Evolutionary conservation across 2,113 vertebrate species (phyloP).

Genomic region (Corydoras sp.): DNA sequence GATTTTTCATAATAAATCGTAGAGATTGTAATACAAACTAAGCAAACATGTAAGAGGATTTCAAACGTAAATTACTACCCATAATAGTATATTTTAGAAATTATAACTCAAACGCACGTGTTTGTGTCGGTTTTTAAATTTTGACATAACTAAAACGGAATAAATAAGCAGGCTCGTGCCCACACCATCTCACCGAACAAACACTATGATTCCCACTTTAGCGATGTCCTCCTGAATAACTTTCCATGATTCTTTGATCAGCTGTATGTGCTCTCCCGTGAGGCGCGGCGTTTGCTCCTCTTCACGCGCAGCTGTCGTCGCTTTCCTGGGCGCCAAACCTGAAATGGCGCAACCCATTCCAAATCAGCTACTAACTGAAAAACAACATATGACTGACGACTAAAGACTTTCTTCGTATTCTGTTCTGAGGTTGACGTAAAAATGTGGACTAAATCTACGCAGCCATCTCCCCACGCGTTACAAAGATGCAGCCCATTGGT

Average conservation of each 20-base stretch:
- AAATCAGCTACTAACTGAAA: not conserved
- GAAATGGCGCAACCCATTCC: slow-evolving; percentile 73
- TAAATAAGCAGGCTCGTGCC: too few relatives aligned
- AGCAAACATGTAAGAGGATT: too few relatives aligned
- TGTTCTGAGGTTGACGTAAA: too few relatives aligned
- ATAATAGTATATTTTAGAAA: too few relatives aligned
- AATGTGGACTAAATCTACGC: too few relatives aligned
- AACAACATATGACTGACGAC: not conserved
- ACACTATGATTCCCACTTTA: slow-evolving; percentile 74
- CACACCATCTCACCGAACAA: slow-evolving; percentile 63
- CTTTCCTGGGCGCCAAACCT: slow-evolving; percentile 53
- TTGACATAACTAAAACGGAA: not conserved
- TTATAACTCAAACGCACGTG: too few relatives aligned
- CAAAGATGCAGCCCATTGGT: too few relatives aligned
- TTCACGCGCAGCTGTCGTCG: slow-evolving; percentile 43
- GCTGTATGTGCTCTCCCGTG: slow-evolving; percentile 57
- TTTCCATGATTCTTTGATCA: slow-evolving; percentile 73
- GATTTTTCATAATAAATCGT: too few relatives aligned
- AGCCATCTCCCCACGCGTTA: too few relatives aligned
- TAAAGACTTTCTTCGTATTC: not conserved
- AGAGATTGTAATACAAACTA: too few relatives aligned
- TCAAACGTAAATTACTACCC: too few relatives aligned
- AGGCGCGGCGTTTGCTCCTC: slow-evolving; percentile 40
- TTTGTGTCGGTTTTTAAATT: too few relatives aligned
- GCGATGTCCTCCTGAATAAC: slow-evolving; percentile 73